Evolutionary conservation across 2,113 vertebrate genomes (phyloP), one percentile per base, ranked within the genome.

Genomic region (Salminus brasiliensis): DNA sequence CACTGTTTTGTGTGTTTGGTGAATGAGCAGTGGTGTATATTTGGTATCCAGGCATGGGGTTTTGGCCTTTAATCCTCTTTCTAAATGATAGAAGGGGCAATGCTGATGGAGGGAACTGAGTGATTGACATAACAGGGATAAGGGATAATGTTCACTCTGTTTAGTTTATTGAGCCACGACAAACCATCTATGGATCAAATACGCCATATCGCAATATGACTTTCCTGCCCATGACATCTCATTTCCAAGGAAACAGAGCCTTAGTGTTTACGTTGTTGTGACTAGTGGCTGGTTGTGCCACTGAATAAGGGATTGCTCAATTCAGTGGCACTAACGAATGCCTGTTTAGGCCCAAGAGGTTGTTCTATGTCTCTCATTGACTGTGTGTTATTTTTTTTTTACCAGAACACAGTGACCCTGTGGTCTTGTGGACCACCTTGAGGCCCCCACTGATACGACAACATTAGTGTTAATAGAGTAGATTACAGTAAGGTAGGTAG

Each of bases 31-130:
- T 57, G 21, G 59, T 72, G 47, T 72, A 12, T 77, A 43, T 77
- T 80, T 72, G 78, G 69, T 80, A 71, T 55, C 70, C 59, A 80
- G 34, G 78, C 25, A 59, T 39, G n/a, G 34, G 32, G 16, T 23
- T 72, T 60, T 80, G 29, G 45, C 29, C n/a, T 52, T 49, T 72
- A 78, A 71, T 78, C 52, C 59, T n/a, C 23, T 60, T 11, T 73
- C 32, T 73, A 55, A 25, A 29, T 57, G 52, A 72, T 34, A 39
- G 18, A 55, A 52, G 18, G 57, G 21, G 34, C 15, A 59, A 27
- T 15, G 49, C 53, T 55, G 47, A 72, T 41, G 34, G 71, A 36
- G 52, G 23, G 32, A 15, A 25, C 23, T 41, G n/a, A 41, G 49
- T 59, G 53, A 73, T 5, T 29, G 71, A 73, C 53, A 73, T 30